A percentile compares a stretch with the other conserved stretches of the same genome.
Conservation (phyloP, 1,140 invertebrate species). For the Bombus breviceps region DNA sequence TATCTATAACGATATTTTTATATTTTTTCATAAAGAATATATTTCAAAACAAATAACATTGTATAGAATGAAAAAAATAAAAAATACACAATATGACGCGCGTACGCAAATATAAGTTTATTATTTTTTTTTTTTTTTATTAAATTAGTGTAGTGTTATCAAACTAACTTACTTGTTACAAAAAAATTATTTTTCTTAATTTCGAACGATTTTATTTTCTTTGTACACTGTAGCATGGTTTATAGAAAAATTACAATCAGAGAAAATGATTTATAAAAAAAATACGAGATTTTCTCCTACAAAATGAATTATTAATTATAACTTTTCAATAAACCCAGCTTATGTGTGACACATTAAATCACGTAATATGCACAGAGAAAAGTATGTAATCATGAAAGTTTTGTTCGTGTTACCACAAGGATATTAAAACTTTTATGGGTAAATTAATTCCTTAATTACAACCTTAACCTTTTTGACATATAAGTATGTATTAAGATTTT, state of each 20-base stretch:
- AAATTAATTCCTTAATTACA: slow-evolving; percentile 64
- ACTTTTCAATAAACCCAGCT: slow-evolving; percentile 64
- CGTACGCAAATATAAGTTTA: slow-evolving; percentile 39
- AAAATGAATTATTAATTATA: slow-evolving; percentile 61
- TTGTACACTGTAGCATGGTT: slow-evolving; percentile 56
- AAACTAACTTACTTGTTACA: slow-evolving; percentile 39
- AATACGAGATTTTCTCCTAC: slow-evolving; percentile 33
- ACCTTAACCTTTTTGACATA: slow-evolving; percentile 62
- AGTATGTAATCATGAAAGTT: slow-evolving; percentile 50
- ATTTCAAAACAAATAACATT: slow-evolving; percentile 50
- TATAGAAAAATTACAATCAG: slow-evolving; percentile 64
- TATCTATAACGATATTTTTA: slow-evolving; percentile 39
- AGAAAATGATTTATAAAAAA: slow-evolving; percentile 45
- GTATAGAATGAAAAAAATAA: slow-evolving; percentile 24
- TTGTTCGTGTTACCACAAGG: slow-evolving; percentile 42
- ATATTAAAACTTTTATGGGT: slow-evolving; percentile 60
- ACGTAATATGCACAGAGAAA: slow-evolving; percentile 51
- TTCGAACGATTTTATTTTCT: slow-evolving; percentile 54
- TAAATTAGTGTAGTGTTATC: slow-evolving; percentile 49
- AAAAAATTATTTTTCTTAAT: slow-evolving; percentile 47
- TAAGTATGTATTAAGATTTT: slow-evolving; percentile 66
- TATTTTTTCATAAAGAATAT: slow-evolving; percentile 50
- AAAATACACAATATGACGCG: slow-evolving; percentile 43
- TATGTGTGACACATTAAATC: slow-evolving; percentile 53
- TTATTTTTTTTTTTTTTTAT: slow-evolving; percentile 47